Conservation (phyloP, 2,797 vertebrate species). For the Megaceryle alcyon region DNA sequence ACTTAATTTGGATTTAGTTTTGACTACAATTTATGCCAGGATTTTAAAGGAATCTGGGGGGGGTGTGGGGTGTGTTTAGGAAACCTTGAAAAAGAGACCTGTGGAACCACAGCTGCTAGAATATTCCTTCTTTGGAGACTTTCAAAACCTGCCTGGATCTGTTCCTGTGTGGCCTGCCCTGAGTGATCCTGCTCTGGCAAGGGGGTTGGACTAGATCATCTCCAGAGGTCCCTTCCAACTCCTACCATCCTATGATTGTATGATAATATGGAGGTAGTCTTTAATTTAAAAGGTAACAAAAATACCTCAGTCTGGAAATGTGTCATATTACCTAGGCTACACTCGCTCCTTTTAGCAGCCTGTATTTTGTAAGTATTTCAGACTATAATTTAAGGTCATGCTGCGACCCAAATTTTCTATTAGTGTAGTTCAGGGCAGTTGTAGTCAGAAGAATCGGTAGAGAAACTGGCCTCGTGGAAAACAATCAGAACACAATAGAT, state of each 20-base stretch:
- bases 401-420: neutral
- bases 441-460: neutral
- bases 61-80: neutral
- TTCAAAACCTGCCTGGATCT: too few species aligned
- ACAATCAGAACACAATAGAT: neutral
- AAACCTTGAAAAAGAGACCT: neutral
- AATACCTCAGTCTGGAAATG: neutral
- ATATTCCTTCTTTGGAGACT: neutral
- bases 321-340: neutral
- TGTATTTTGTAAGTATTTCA: neutral
- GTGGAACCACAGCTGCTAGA: neutral
- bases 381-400: neutral
- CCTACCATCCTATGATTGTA: too few species aligned
- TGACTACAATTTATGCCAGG: slow-evolving; percentile 3
- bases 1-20: slow-evolving; percentile 39
- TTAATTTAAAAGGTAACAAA: neutral
- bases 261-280: neutral
- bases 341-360: neutral
- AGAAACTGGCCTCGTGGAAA: neutral
- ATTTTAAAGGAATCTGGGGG: neutral
- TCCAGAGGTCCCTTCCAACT: too few species aligned
- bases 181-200: too few species aligned
- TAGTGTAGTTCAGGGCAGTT: neutral
- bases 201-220: too few species aligned
- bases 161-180: too few species aligned